Conservation (phyloP, 2,888 invertebrate genomes). For the Lepas anatifera region DNA sequence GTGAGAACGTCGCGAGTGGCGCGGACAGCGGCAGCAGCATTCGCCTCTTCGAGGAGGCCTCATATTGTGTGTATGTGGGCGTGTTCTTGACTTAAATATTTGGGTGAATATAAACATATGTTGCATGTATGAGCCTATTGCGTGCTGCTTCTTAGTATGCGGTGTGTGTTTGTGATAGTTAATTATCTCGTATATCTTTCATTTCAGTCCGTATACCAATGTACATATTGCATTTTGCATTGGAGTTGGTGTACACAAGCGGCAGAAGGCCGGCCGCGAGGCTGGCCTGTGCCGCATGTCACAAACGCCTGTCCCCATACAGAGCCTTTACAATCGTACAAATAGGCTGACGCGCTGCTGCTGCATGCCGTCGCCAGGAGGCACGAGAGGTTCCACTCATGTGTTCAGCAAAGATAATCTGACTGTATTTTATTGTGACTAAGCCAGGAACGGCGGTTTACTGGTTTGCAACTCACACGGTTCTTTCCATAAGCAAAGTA, state of each 20-base stretch:
- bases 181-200: no score
- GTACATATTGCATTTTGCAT: not conserved
- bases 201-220: not conserved
- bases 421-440: not conserved
- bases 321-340: slow-evolving; percentile 8
- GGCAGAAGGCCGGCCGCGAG: no score
- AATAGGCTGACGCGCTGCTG: not conserved
- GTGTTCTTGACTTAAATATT: no score
- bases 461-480: not conserved
- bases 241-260: not conserved
- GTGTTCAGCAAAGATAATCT: slow-evolving; percentile 3
- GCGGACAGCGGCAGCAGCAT: no score
- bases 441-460: not conserved
- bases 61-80: not conserved
- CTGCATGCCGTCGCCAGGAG: not conserved
- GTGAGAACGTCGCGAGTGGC: no score
- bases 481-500: slow-evolving; percentile 6
- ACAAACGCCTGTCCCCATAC: no score
- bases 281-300: no score
- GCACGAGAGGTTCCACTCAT: not conserved
- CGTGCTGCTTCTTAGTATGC: no score
- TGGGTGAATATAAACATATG: no score
- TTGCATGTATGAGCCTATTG: no score
- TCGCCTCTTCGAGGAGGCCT: no score
- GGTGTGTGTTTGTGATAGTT: no score